phyloP scores from a whole-genome alignment of 2,113 vertebrate genomes.

The Megaceryle maxima region DNA sequence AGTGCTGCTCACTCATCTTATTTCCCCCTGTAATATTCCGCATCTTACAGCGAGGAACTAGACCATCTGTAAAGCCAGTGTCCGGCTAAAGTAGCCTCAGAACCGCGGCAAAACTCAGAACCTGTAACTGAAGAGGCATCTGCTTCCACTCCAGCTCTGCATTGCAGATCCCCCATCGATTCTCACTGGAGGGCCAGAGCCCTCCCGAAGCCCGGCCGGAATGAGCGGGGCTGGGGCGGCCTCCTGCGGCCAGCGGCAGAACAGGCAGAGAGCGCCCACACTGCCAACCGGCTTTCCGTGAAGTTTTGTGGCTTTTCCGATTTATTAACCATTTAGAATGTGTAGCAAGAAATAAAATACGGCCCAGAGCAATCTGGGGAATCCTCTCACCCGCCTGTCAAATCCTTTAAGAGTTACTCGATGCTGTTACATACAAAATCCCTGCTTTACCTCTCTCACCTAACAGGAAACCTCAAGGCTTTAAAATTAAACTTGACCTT shows the following conservation, averaged over 20 bases:
- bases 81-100: background rate
- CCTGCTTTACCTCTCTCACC: background rate
- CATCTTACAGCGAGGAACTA: fast-evolving
- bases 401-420: background rate
- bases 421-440: background rate
- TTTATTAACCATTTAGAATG: background rate
- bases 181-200: too few species aligned
- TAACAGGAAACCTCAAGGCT: background rate
- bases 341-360: background rate
- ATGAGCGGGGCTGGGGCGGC: background rate
- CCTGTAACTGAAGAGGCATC: fast-evolving
- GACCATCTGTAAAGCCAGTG: fast-evolving
- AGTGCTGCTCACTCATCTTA: fast-evolving
- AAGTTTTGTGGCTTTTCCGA: background rate
- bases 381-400: background rate
- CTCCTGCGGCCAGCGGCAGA: background rate
- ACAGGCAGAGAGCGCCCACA: background rate
- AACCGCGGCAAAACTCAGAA: fast-evolving
- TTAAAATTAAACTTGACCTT: conserved; percentile 2
- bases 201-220: fast-evolving
- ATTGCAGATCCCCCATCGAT: background rate
- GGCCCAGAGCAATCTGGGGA: background rate
- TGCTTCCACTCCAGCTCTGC: fast-evolving
- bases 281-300: fast-evolving
- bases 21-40: fast-evolving